Percentiles rank a stretch among this genome's conserved stretches.
Conservation (phyloP, 2,797 vertebrate genomes). For the Xiphophorus birchmanni region DNA sequence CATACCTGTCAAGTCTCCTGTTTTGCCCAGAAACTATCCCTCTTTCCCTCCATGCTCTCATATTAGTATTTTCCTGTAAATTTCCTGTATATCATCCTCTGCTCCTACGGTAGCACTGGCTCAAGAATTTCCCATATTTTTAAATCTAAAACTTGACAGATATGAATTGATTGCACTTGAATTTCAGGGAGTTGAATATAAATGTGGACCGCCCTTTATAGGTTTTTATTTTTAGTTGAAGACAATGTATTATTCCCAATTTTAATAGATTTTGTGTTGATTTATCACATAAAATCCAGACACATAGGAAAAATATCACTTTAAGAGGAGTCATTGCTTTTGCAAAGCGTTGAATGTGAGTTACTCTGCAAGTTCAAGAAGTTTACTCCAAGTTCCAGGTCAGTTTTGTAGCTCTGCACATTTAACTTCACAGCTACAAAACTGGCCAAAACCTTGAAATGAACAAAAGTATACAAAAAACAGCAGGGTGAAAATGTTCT, state of each 20-base stretch:
- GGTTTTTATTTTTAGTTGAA: background rate
- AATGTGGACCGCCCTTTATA: background rate
- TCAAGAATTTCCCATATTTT: too few species aligned
- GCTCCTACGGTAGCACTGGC: too few species aligned
- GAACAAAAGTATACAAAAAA: slow-evolving; percentile 19
- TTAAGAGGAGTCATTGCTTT: background rate
- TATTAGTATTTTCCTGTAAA: too few species aligned
- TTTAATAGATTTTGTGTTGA: background rate
- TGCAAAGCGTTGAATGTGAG: background rate
- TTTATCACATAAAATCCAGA: background rate
- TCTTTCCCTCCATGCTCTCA: too few species aligned
- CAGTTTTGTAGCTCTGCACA: slow-evolving; percentile 1
- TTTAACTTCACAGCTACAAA: slow-evolving; percentile 10
- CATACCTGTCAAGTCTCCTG: too few species aligned
- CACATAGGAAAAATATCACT: background rate
- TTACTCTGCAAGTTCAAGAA: background rate
- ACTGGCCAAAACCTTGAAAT: slow-evolving; percentile 23
- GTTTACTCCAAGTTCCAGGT: background rate
- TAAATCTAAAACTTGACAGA: too few species aligned
- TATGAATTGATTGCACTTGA: background rate
- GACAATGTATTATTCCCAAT: background rate
- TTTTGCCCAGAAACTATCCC: too few species aligned
- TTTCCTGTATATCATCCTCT: too few species aligned
- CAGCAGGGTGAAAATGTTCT: slow-evolving; percentile 1
- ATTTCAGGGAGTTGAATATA: background rate